These are phyloP conservation scores for Escarpia spicata DNA, from an alignment of 2,888 invertebrate genomes.

Conservation along the genomic window DNA sequence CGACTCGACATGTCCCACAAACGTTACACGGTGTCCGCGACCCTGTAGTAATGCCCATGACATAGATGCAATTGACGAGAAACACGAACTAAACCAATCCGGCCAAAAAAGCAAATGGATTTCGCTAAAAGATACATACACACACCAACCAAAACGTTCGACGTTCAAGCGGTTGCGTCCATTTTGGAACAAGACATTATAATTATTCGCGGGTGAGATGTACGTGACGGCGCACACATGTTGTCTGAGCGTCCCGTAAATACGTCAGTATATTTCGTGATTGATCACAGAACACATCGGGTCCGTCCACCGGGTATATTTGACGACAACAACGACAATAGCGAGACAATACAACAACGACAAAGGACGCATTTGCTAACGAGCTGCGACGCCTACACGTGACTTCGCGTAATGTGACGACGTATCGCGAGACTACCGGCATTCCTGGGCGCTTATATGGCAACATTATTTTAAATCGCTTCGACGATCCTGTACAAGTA, in stretches of 20 bases:
- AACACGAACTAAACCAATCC: neutral
- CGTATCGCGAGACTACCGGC: neutral
- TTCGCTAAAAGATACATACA: neutral
- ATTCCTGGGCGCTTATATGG: neutral
- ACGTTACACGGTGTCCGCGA: neutral
- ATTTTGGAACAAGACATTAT: neutral
- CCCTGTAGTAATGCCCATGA: neutral
- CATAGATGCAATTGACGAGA: neutral
- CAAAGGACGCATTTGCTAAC: neutral
- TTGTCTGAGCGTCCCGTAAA: neutral
- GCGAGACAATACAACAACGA: neutral
- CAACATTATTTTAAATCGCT: neutral
- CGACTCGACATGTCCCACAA: neutral
- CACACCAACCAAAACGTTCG: neutral
- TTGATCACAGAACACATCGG: neutral
- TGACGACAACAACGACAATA: slow-evolving; percentile 1
- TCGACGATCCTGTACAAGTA: neutral
- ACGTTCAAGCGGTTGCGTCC: neutral
- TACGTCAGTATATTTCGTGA: neutral
- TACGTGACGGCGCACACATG: neutral
- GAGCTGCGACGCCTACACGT: neutral
- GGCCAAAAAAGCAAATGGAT: slow-evolving; percentile 2
- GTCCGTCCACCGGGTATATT: neutral
- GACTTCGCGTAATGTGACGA: neutral
- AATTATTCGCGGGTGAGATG: neutral